Base-by-base conservation (phyloP, 1,140 invertebrate genomes). In the Lerema accius region DNA sequence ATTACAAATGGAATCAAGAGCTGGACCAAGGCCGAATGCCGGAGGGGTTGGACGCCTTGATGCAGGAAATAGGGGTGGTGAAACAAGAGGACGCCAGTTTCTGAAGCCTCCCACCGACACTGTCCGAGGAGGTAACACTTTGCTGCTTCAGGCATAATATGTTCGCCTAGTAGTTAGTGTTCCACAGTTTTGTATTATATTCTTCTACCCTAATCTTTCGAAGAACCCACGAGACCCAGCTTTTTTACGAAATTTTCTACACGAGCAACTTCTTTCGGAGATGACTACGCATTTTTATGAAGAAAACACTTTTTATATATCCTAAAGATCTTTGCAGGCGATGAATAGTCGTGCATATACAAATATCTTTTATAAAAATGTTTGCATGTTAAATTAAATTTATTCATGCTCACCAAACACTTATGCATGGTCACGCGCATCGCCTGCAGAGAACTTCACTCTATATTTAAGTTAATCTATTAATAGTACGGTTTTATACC, bases 1-100 rank as follows among this genome's bases (percentile, higher is more conserved):
- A 95, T 89, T 95, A 94, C 78, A 92, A 94, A 82, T 97, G 96
- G 95, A 94, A 94, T 50, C 92, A 93, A 69, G 96, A 97, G 67
- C 80, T 97, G 50, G 96, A 96, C 73, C 95, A 95, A 77, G 96
- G 95, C 28, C 92, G 91, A 62, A 91, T 95, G 65, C 95, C 96
- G 9, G 96, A 96, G 67, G 95, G 94, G 28, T 91, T 97, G 49
- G 93, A 96, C 67, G 91, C 93, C 28, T 89, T 97, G 69, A 88
- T 97, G 15, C 95, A 96, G 73, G 95, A 97, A 69, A 80, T 94
- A 63, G 85, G 87, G 0, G 76, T 82, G 14, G 73, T 86, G 0
- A 90, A 90, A 49, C 80, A 87, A 63, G 87, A 90, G 65, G 84
- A 87, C 4, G 49, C 17, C 2, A 83, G 85, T 64, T 80, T 78